Evolutionary conservation across 2,113 vertebrate genomes (phyloP).

Genomic region (Rhegmatorhina hoffmannsi): DNA sequence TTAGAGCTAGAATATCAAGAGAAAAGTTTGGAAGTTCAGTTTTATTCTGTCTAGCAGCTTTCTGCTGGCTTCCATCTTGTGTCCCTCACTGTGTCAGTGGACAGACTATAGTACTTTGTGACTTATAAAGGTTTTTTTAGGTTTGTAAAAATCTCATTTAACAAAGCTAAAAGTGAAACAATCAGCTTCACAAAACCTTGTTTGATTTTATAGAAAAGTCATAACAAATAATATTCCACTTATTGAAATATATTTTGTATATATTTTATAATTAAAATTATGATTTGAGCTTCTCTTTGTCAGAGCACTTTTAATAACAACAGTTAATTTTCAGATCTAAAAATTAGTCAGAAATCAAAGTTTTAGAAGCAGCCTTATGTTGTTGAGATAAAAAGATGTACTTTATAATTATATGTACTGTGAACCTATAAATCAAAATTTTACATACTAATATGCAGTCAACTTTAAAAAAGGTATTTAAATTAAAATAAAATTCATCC

Average conservation of each 20-base stretch:
- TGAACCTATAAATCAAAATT: background rate
- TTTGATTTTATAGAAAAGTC: background rate
- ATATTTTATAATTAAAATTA: background rate
- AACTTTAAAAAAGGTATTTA: background rate
- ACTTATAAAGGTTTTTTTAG: background rate
- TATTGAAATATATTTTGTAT: background rate
- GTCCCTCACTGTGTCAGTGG: background rate
- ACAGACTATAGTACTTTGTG: background rate
- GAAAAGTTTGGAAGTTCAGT: background rate
- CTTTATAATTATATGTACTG: background rate
- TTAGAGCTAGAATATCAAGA: background rate
- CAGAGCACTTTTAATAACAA: background rate
- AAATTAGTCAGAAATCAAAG: background rate
- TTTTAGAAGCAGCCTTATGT: background rate
- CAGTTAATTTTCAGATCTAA: background rate
- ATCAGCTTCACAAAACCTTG: background rate
- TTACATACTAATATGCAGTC: background rate
- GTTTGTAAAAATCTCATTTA: background rate
- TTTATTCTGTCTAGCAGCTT: background rate
- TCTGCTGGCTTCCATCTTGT: background rate
- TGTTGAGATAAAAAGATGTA: background rate
- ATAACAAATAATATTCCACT: background rate
- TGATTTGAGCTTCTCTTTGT: background rate
- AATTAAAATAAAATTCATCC: background rate
- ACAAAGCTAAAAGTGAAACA: background rate